Conservation (phyloP, 2,888 invertebrate genomes). For the Perdita meconis region DNA sequence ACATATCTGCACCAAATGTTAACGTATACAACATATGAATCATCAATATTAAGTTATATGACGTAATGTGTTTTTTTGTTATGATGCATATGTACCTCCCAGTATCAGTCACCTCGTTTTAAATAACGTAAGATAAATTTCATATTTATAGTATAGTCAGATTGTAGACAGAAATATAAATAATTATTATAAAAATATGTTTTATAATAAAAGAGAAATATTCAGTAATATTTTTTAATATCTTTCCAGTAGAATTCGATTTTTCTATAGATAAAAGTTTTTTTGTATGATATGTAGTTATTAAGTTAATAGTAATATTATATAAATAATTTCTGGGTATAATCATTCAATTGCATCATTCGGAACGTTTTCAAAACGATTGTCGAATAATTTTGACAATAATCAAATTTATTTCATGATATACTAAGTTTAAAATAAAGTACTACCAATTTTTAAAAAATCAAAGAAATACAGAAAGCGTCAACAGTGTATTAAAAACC, state of each 20-base stretch:
- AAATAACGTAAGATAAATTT: constrained; percentile 1
- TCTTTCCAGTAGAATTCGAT: background rate
- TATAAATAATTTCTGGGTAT: background rate
- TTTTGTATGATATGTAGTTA: too few species aligned
- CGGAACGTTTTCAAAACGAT: background rate
- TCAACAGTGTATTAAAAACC: too few species aligned
- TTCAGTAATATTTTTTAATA: too few species aligned
- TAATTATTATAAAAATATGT: too few species aligned
- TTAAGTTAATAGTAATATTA: too few species aligned
- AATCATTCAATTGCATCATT: background rate
- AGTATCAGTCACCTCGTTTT: background rate
- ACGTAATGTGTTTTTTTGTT: background rate
- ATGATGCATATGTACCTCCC: background rate
- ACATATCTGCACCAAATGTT: too few species aligned
- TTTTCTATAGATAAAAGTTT: too few species aligned
- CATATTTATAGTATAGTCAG: constrained; percentile 21
- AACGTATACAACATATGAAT: background rate
- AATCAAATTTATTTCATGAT: background rate
- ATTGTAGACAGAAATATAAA: constrained; percentile 3
- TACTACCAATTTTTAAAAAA: background rate
- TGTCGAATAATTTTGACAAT: background rate
- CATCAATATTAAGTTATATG: background rate
- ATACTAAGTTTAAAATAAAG: background rate
- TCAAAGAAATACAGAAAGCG: background rate
- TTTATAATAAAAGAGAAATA: too few species aligned